Evolutionary conservation across 2,113 vertebrate species (phyloP).

Genomic region (Sterna hirundo): DNA sequence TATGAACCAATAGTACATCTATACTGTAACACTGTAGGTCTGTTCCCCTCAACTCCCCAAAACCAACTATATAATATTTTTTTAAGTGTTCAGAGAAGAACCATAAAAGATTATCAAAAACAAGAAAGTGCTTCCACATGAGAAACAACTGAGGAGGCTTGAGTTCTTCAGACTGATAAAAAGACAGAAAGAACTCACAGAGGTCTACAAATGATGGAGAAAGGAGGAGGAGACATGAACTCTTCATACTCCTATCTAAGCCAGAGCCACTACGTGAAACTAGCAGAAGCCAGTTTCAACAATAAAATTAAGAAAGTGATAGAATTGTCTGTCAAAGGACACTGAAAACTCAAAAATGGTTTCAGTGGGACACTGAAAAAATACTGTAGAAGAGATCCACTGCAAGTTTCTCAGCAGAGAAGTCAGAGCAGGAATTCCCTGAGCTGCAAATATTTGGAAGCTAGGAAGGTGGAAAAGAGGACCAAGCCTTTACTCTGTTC

Average conservation of each 20-base stretch:
- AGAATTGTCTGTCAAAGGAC: not conserved
- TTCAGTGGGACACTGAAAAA: not conserved
- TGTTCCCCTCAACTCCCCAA: not conserved
- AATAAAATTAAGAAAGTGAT: not conserved
- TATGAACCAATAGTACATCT: not conserved
- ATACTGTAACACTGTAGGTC: not conserved
- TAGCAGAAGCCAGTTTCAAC: not conserved
- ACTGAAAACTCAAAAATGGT: not conserved
- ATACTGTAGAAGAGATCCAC: not conserved
- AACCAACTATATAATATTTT: not conserved
- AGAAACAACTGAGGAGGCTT: not conserved
- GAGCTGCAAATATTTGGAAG: not conserved
- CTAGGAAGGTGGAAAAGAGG: not conserved
- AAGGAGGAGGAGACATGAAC: not conserved
- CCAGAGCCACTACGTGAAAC: not conserved
- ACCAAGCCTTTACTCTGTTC: not conserved
- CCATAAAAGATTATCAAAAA: not conserved
- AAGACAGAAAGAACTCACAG: not conserved
- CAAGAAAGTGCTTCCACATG: not conserved
- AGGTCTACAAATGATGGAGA: not conserved
- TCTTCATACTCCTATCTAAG: not conserved
- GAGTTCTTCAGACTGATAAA: not conserved
- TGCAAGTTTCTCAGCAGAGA: not conserved
- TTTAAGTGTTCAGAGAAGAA: not conserved
- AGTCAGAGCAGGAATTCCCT: not conserved